Percentiles rank a stretch among this genome's conserved stretches.
phyloP scores from a whole-genome alignment of 2,888 invertebrate species.

The Pyrrhosoma nymphula region DNA sequence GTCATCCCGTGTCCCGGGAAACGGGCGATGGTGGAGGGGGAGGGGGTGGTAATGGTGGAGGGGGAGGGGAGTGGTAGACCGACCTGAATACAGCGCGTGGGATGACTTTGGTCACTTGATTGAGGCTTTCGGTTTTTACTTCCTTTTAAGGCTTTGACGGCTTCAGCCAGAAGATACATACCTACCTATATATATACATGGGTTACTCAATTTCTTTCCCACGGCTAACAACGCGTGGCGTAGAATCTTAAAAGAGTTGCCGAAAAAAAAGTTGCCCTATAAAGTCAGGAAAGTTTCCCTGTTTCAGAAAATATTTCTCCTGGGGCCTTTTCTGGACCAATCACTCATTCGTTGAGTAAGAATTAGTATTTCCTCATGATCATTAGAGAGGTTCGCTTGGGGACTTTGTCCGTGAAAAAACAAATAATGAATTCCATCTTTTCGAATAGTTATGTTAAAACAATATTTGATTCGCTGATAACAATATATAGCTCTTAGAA shows the following conservation, averaged over 20 bases:
- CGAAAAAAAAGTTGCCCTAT: background rate
- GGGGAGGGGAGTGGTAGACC: background rate
- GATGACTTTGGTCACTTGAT: constrained; percentile 1
- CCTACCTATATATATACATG: too few species aligned
- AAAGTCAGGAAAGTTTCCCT: too few species aligned
- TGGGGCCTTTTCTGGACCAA: too few species aligned
- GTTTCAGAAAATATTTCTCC: too few species aligned
- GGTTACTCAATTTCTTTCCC: background rate
- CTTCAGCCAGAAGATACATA: background rate
- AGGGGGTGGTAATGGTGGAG: background rate
- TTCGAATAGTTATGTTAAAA: too few species aligned
- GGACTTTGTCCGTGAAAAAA: too few species aligned
- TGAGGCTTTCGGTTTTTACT: background rate
- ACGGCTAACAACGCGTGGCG: background rate
- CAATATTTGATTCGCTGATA: too few species aligned
- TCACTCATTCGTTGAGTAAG: too few species aligned
- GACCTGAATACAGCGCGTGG: background rate
- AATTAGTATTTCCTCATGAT: too few species aligned
- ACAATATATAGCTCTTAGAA: too few species aligned
- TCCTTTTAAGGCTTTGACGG: background rate
- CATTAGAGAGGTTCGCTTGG: too few species aligned
- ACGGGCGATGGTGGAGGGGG: background rate
- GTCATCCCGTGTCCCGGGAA: background rate
- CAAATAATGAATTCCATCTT: too few species aligned
- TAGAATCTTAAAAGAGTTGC: background rate